Percentiles rank a stretch among this genome's conserved stretches.
Conservation (phyloP, 2,113 vertebrate genomes). For the Greenwoodochromis staneri region DNA sequence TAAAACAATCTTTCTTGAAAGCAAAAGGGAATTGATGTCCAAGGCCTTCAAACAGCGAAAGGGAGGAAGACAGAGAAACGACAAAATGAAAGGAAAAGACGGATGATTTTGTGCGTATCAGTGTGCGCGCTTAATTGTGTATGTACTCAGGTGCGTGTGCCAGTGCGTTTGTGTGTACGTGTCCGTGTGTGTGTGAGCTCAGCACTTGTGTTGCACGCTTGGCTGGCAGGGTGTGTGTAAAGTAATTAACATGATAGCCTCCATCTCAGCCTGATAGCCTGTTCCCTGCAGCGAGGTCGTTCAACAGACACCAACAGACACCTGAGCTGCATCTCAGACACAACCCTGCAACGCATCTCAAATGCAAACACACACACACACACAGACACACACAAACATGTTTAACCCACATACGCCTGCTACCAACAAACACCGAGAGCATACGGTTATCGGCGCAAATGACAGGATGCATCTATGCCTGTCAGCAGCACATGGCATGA, state of each 20-base stretch:
- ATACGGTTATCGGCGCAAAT: conserved; percentile 24
- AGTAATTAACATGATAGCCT: conserved; percentile 74
- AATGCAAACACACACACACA: conserved; percentile 38
- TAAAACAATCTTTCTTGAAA: conserved; percentile 72
- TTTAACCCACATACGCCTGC: conserved; percentile 18
- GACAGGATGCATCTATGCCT: conserved; percentile 15
- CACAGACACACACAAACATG: conserved; percentile 19
- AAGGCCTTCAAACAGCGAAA: conserved; percentile 63
- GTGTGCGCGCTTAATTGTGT: not conserved
- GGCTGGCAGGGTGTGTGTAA: conserved; percentile 66
- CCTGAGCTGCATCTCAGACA: conserved; percentile 59
- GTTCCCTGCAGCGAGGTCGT: conserved; percentile 72
- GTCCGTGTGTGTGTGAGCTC: conserved; percentile 15
- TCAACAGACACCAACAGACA: conserved; percentile 64
- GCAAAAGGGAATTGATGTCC: conserved; percentile 72
- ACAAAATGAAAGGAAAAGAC: conserved; percentile 61
- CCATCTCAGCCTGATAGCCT: conserved; percentile 68
- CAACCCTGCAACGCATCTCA: conserved; percentile 42
- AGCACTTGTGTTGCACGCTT: conserved; percentile 57
- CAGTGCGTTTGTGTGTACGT: not conserved
- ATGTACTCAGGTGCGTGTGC: not conserved
- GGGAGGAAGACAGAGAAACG: conserved; percentile 54
- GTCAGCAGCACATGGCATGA: not conserved
- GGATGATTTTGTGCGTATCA: conserved; percentile 12
- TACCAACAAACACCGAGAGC: conserved; percentile 32